phyloP scores from a whole-genome alignment of 2,797 vertebrate species.

The Pipistrellus nathusii region DNA sequence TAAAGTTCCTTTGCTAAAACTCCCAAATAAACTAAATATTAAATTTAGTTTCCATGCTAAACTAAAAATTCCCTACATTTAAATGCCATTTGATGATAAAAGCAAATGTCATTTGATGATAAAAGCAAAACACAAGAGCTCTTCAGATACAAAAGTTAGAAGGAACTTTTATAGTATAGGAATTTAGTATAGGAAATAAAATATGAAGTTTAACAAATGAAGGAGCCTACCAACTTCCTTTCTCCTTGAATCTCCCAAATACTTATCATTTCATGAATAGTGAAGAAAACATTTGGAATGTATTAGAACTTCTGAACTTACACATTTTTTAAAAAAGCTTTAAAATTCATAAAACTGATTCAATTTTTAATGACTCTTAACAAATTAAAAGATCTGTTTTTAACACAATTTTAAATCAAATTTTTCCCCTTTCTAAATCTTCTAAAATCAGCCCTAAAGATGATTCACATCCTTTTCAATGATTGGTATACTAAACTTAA shows the following conservation, averaged over 20 bases:
- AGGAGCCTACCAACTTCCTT: neutral
- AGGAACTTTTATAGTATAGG: neutral
- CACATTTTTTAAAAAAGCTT: neutral
- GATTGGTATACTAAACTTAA: neutral
- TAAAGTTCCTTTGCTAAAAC: neutral
- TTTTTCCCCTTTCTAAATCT: conserved; percentile 14
- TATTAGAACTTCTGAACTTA: neutral
- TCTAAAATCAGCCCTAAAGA: neutral
- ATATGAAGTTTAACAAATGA: neutral
- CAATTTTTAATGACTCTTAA: neutral
- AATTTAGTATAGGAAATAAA: neutral
- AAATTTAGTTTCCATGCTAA: conserved; percentile 25
- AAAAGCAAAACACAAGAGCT: neutral
- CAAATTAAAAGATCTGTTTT: conserved; percentile 16
- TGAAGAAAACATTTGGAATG: neutral
- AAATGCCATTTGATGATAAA: conserved; percentile 30
- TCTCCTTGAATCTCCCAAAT: conserved; percentile 36
- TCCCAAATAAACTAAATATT: no score
- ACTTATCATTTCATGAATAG: neutral
- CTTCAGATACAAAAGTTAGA: neutral
- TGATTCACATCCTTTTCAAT: neutral
- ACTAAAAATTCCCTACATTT: neutral
- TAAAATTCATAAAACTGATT: conserved; percentile 23
- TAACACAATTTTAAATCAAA: neutral
- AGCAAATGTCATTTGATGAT: neutral